These are phyloP conservation scores for Zalophus californianus DNA, from an alignment of 2,797 vertebrate genomes.

Conservation along the genomic window DNA sequence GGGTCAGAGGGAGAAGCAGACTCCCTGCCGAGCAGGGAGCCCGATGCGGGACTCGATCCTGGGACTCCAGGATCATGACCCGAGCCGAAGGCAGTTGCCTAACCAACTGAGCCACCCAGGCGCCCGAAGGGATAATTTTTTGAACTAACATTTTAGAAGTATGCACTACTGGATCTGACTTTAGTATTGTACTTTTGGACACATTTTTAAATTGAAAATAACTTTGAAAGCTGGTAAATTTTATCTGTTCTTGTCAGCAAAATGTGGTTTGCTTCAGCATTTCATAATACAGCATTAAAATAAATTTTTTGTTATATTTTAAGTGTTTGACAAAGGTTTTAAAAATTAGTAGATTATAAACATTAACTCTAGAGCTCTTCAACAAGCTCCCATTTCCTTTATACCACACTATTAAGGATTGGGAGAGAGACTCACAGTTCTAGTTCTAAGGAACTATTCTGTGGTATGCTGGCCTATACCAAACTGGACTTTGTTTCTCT, in stretches of 20 bases:
- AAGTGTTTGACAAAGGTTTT: background rate
- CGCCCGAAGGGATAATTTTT: background rate
- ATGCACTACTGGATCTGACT: background rate
- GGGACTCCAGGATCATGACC: no score
- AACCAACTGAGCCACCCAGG: no score
- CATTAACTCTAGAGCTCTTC: background rate
- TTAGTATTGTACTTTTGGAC: background rate
- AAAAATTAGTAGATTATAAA: background rate
- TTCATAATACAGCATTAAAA: background rate
- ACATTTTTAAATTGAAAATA: constrained; percentile 2
- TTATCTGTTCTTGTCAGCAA: background rate
- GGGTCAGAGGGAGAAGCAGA: no score
- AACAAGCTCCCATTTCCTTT: background rate
- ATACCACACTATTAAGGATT: background rate
- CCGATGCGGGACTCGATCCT: no score
- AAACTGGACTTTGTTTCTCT: background rate
- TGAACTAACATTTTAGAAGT: constrained; percentile 27
- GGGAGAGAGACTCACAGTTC: background rate
- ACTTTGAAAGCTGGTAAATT: background rate
- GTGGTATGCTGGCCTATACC: background rate
- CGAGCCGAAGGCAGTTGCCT: no score
- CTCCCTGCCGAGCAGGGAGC: no score
- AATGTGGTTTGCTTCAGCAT: background rate
- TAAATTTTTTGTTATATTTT: background rate
- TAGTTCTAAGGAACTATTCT: background rate